A percentile compares a stretch with the other conserved stretches of the same genome.
phyloP scores from a whole-genome alignment of 1,140 invertebrate genomes.

The Drosophila tsacasi region DNA sequence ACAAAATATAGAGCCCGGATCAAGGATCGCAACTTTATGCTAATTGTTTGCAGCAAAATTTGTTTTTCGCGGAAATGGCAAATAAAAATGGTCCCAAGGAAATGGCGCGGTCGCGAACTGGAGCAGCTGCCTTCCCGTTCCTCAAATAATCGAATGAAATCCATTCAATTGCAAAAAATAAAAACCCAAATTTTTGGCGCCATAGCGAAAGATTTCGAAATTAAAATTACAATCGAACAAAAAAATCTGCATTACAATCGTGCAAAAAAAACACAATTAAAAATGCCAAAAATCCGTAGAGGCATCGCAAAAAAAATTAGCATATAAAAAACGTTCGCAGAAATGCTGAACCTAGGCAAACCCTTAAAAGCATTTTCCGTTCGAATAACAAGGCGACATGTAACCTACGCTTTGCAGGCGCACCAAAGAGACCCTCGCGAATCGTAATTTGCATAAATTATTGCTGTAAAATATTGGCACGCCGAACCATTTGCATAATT shows the following conservation, averaged over 20 bases:
- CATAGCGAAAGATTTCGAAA: conserved; percentile 50
- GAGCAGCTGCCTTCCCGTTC: conserved; percentile 53
- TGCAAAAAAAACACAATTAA: conserved; percentile 76
- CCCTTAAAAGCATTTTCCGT: conserved; percentile 46
- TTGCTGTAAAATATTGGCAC: conserved; percentile 78
- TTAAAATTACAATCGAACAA: conserved; percentile 78
- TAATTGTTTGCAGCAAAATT: conserved; percentile 40
- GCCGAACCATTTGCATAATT: conserved; percentile 70
- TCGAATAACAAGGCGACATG: conserved; percentile 47
- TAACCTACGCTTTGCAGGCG: conserved; percentile 69
- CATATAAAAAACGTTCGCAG: conserved; percentile 70
- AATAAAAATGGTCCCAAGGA: conserved; percentile 23
- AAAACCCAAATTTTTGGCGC: conserved; percentile 55
- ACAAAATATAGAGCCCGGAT: conserved; percentile 39
- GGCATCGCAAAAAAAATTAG: conserved; percentile 59
- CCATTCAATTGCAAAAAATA: conserved; percentile 79
- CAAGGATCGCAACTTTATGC: conserved; percentile 36
- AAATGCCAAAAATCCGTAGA: conserved; percentile 61
- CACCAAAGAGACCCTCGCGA: conserved; percentile 34
- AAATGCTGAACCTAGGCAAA: conserved; percentile 60
- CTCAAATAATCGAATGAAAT: conserved; percentile 61
- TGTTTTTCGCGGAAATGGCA: conserved; percentile 15
- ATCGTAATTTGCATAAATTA: conserved; percentile 80
- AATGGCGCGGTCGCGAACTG: conserved; percentile 43
- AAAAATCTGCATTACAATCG: conserved; percentile 83